Evolutionary conservation across 2,113 vertebrate species (phyloP), one percentile per base, ranked within the genome.

Genomic region (Podarcis raffonei): DNA sequence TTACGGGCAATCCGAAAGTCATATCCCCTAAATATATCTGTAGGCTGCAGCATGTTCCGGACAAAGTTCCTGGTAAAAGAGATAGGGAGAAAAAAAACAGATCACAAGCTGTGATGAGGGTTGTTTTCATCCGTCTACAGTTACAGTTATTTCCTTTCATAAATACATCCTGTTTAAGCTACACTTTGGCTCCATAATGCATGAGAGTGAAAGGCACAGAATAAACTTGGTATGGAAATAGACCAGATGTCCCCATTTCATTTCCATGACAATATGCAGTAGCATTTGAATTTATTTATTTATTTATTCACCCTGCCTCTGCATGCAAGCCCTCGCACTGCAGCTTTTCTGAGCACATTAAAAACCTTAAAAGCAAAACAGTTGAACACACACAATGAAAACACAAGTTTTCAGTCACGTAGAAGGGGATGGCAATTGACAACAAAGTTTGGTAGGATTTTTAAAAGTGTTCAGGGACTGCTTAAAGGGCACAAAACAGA

Each of bases 61-160:
- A 39, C 3, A 71, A n/a, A 53, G 2, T 74, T 62, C 86, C 25
- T 57, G 62, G 23, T 85, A 92, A 80, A 89, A 35, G 77, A 84
- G 48, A 42, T 42, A 42, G 22, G 8, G 16, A 62, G 15, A 62
- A 74, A 1, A 62, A 88, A 89, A 22, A 0, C 72, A 42, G 75
- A 88, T 90, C 13, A 37, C 88, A 84, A 86, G 20, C 53, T 84
- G 66, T 69, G 39, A 3, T 74, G 35, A 68, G 90, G 62, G 25
- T 65, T 87, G 57, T 76, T 66, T 83, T 68, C 39, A 62, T 87
- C 48, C 65, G 76, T 76, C 30, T 53, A 59, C 68, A 53, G 48
- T 72, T 78, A 30, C 72, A 62, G 72, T 80, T 92, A 39, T 90
- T 90, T 90, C 76, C 42, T 83, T 90, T 93, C 89, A 84, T 62